Percentiles rank a stretch among this genome's conserved stretches.
phyloP scores from a whole-genome alignment of 2,797 vertebrate genomes.

The Pantherophis vulpinus region DNA sequence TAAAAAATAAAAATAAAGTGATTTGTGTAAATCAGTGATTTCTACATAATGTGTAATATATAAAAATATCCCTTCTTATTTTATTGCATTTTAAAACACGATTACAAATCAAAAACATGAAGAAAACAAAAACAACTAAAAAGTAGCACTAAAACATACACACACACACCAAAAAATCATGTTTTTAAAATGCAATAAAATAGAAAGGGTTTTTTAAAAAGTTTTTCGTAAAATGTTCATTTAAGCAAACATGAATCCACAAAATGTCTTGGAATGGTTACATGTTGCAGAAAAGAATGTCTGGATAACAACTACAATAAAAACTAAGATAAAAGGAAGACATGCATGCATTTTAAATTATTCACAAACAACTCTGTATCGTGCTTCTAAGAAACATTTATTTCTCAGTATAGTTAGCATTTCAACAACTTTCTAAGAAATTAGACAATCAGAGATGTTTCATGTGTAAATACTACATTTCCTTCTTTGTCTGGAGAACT shows the following conservation, averaged over 20 bases:
- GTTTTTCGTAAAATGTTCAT: background rate
- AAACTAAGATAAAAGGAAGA: slow-evolving; percentile 3
- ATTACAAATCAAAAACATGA: no score
- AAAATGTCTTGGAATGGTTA: background rate
- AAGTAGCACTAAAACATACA: no score
- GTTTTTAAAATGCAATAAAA: no score
- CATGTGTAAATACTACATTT: background rate
- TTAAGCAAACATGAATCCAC: background rate
- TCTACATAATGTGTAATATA: no score
- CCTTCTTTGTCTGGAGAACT: slow-evolving; percentile 20
- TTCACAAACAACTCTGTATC: background rate
- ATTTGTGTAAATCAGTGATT: no score
- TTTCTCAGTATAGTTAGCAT: slow-evolving; percentile 3
- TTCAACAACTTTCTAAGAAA: background rate
- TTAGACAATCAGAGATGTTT: background rate
- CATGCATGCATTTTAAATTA: background rate
- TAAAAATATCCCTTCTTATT: no score
- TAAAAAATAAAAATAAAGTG: no score
- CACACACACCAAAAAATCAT: no score
- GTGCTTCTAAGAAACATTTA: background rate
- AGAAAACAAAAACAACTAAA: no score
- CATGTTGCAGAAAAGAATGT: background rate
- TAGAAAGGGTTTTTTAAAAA: no score
- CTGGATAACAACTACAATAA: no score
- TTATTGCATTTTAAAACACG: no score